A percentile compares a stretch with the other conserved stretches of the same genome.
Conservation (phyloP, 1,140 invertebrate genomes). For the Heliconius melpomene region DNA sequence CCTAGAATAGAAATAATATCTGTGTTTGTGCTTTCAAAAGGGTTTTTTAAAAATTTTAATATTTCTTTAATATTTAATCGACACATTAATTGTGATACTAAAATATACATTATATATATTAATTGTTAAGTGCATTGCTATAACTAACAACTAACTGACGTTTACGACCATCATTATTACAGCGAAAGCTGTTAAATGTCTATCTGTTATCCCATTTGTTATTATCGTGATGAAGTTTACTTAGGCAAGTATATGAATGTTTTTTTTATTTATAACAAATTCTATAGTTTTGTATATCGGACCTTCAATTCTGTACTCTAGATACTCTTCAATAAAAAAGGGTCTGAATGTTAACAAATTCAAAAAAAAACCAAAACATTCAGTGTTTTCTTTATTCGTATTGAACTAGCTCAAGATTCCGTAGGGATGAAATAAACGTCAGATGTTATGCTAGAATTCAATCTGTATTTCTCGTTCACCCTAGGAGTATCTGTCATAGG, state of each 20-base stretch:
- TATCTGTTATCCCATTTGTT: constrained; percentile 10
- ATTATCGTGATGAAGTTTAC: neutral
- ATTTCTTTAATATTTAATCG: neutral
- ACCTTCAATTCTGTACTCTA: neutral
- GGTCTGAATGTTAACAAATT: constrained; percentile 5
- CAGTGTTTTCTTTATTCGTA: constrained; percentile 20
- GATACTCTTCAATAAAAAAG: neutral
- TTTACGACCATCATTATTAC: constrained; percentile 3
- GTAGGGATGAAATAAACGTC: constrained; percentile 24
- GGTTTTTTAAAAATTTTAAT: neutral
- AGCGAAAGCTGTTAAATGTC: constrained; percentile 17
- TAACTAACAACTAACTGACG: constrained; percentile 4
- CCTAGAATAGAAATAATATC: neutral
- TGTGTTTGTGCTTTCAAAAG: neutral
- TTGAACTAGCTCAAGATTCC: constrained; percentile 17
- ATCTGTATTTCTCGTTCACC: constrained; percentile 7
- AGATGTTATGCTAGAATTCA: constrained; percentile 27
- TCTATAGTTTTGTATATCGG: neutral
- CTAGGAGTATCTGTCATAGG: neutral
- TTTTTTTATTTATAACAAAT: neutral
- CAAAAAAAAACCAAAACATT: constrained; percentile 21
- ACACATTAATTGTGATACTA: neutral
- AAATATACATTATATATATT: neutral
- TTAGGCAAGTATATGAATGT: neutral
- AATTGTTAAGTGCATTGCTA: neutral